Percentiles rank a stretch among this genome's conserved stretches.
Conservation (phyloP, 2,113 vertebrate genomes). For the Elachura formosa region DNA sequence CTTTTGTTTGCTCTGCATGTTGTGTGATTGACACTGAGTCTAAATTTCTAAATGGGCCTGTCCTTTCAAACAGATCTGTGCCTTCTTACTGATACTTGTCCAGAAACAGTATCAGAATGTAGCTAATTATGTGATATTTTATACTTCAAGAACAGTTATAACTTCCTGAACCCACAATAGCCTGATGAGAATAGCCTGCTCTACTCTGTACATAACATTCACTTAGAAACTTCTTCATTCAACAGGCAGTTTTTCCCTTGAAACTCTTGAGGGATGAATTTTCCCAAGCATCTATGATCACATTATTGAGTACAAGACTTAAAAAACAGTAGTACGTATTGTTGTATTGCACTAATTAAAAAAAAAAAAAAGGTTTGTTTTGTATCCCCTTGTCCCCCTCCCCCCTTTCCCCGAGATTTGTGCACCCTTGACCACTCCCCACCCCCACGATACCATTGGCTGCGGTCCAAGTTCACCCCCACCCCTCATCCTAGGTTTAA, state of each 20-base stretch:
- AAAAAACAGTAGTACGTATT: not conserved
- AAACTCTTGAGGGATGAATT: not conserved
- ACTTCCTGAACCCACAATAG: not conserved
- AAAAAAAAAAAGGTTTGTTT: too few species aligned
- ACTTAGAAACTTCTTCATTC: not conserved
- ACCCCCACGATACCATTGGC: too few species aligned
- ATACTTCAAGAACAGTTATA: not conserved
- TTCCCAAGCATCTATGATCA: not conserved
- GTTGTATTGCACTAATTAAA: too few species aligned
- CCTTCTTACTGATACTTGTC: not conserved
- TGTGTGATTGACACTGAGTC: not conserved
- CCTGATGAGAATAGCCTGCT: not conserved
- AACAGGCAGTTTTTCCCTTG: not conserved
- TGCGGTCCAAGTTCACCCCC: too few species aligned
- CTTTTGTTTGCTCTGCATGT: not conserved
- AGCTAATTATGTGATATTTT: not conserved
- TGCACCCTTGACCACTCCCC: too few species aligned
- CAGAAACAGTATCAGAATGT: not conserved
- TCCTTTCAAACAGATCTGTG: not conserved
- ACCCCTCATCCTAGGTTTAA: too few species aligned
- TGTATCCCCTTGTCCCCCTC: too few species aligned
- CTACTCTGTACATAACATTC: not conserved
- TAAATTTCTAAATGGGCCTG: not conserved
- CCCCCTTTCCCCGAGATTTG: too few species aligned
- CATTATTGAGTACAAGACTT: not conserved